Evolutionary conservation across 1,140 invertebrate species (phyloP), one percentile per base, ranked within the genome.

Genomic region (Lutraria rhynchaena): DNA sequence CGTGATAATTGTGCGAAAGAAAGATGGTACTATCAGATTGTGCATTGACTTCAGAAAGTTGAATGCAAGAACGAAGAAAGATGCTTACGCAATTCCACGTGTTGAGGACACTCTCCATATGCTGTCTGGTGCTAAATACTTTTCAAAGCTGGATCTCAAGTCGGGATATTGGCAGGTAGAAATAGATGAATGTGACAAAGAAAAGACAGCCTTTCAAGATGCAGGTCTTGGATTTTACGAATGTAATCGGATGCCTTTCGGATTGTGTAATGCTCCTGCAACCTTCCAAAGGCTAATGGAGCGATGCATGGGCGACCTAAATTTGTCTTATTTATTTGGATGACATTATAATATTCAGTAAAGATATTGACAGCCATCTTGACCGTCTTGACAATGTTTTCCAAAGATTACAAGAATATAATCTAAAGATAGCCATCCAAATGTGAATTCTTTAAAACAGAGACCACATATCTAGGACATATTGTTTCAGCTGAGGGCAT

Each of bases 81-180:
- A 86, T 55, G 55, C 76, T 3, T 87, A 86, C 46, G 77, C 75
- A 11, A 63, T 87, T 2, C 83, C 77, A 9, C 60, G 81, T 49
- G 84, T 83, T 33, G 84, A 85, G 17, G 83, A 83, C n/a, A 81
- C 61, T 0, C 33, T 85, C 11, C 77, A 83, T 55, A 51, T 37
- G 17, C 31, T 89, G 22, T 35, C 75, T 29, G 81, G 82, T 1
- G 63, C 74, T 11, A 82, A 81, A 46, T 67, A 86, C 15, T 91
- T 90, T 61, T 87, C 70, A 15, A 71, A 78, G 7, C 55, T 89
- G 3, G 87, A 89, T 58, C 75, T 88, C 24, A 77, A 65, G 27
- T 55, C 37, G 13, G 90, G 89, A 0, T 92, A 87, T 65, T 90
- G 91, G 89, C 93, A 93, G 70, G 82, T 93, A 0, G 77, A 80